Evolutionary conservation across 2,888 invertebrate species (phyloP).

Genomic region (Leptinotarsa tumamoca): DNA sequence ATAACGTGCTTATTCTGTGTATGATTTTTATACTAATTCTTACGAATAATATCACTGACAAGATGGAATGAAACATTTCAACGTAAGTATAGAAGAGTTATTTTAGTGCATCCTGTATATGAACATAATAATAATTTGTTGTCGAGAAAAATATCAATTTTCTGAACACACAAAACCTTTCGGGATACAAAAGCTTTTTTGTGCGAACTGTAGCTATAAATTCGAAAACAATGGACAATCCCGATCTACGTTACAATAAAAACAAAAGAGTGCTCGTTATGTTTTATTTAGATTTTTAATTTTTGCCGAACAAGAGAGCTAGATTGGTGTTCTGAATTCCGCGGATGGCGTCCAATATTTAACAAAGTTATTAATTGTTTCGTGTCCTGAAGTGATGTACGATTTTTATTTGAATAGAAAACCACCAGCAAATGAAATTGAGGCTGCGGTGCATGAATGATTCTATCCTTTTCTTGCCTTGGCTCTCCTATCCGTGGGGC

Average conservation of each 20-base stretch:
- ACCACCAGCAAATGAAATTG: constrained; percentile 51
- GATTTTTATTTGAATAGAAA: constrained; percentile 61
- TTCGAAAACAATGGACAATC: constrained; percentile 62
- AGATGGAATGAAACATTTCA: constrained; percentile 6
- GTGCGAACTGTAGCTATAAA: constrained; percentile 58
- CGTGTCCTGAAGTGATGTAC: constrained; percentile 60
- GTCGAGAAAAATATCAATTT: constrained; percentile 52
- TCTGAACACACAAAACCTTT: constrained; percentile 49
- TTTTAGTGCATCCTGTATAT: constrained; percentile 27
- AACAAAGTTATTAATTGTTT: constrained; percentile 63
- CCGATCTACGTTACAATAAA: constrained; percentile 61
- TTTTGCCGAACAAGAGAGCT: constrained; percentile 58
- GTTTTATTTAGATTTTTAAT: constrained; percentile 65
- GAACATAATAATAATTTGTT: constrained; percentile 43
- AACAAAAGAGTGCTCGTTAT: constrained; percentile 62
- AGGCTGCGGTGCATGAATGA: constrained; percentile 50
- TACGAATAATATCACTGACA: no score
- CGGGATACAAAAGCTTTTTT: constrained; percentile 53
- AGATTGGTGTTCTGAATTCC: constrained; percentile 56
- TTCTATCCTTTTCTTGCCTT: constrained; percentile 35
- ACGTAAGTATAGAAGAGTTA: constrained; percentile 12
- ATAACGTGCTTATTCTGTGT: no score
- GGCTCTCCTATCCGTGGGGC: constrained; percentile 39
- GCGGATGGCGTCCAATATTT: constrained; percentile 57
- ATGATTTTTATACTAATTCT: no score